Conservation (phyloP, 2,797 vertebrate genomes). For the Acomys russatus region DNA sequence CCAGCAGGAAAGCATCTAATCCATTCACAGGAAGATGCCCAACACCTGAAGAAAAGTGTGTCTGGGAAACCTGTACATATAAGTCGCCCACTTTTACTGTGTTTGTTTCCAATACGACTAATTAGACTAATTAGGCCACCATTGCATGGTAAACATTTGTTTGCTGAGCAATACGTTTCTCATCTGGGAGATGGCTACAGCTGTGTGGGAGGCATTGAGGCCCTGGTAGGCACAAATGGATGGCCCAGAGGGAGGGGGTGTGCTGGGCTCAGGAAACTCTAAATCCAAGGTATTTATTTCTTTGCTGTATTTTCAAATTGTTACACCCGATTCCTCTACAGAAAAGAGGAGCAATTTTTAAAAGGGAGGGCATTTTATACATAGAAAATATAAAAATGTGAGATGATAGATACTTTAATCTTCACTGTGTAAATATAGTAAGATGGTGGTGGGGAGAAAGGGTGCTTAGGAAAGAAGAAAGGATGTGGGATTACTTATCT, state of each 20-base stretch:
- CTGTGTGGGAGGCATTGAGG: neutral
- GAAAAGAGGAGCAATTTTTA: neutral
- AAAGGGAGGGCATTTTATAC: neutral
- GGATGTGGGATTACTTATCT: slow-evolving; percentile 65
- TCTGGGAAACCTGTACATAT: slow-evolving; percentile 9
- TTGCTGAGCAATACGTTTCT: slow-evolving; percentile 36
- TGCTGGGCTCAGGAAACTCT: neutral
- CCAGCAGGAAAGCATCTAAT: neutral
- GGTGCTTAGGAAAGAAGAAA: slow-evolving; percentile 65
- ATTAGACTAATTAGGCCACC: neutral
- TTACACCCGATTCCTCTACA: neutral
- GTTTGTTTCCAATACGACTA: slow-evolving; percentile 3
- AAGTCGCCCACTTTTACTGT: neutral
- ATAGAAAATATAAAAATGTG: neutral
- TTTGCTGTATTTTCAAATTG: slow-evolving; percentile 38
- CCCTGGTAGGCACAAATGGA: neutral
- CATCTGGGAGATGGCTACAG: neutral
- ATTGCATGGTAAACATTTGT: slow-evolving; percentile 6
- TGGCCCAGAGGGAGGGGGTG: neutral
- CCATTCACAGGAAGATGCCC: slow-evolving; percentile 3
- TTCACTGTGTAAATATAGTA: neutral
- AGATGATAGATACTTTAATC: neutral
- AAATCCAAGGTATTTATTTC: slow-evolving; percentile 12
- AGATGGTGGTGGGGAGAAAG: neutral
- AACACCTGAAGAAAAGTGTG: neutral